Evolutionary conservation across 2,888 invertebrate genomes (phyloP).

Genomic region (Epistrophe eligans): DNA sequence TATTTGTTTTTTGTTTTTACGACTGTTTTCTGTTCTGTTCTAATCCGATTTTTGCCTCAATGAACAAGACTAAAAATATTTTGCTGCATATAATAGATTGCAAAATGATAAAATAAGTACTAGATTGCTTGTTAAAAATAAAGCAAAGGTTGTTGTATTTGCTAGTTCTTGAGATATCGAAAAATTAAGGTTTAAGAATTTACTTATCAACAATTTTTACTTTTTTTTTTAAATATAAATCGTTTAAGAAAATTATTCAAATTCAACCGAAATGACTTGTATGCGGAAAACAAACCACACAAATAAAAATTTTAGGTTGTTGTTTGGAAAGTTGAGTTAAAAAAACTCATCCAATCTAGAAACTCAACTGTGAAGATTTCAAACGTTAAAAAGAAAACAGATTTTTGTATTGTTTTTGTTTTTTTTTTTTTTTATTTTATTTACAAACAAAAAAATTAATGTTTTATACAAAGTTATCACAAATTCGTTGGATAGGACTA

Average conservation of each 20-base stretch:
- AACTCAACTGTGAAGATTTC: too few species aligned
- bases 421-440: too few species aligned
- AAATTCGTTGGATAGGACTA: constrained; percentile 62
- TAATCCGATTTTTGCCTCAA: not conserved
- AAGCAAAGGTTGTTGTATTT: not conserved
- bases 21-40: too few species aligned
- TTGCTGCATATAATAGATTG: not conserved
- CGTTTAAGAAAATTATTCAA: not conserved
- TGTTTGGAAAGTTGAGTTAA: too few species aligned
- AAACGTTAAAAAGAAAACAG: too few species aligned
- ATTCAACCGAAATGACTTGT: not conserved
- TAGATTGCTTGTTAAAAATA: not conserved
- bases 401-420: too few species aligned
- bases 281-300: too few species aligned
- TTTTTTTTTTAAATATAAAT: not conserved
- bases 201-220: not conserved
- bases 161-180: not conserved
- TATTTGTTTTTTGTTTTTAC: too few species aligned
- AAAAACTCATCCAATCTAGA: too few species aligned
- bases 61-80: not conserved
- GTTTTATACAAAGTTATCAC: constrained; percentile 62
- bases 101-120: not conserved
- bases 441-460: constrained; percentile 39
- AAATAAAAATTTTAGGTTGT: too few species aligned
- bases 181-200: not conserved